phyloP scores from a whole-genome alignment of 2,113 vertebrate genomes.

The Salvelinus namaycush region DNA sequence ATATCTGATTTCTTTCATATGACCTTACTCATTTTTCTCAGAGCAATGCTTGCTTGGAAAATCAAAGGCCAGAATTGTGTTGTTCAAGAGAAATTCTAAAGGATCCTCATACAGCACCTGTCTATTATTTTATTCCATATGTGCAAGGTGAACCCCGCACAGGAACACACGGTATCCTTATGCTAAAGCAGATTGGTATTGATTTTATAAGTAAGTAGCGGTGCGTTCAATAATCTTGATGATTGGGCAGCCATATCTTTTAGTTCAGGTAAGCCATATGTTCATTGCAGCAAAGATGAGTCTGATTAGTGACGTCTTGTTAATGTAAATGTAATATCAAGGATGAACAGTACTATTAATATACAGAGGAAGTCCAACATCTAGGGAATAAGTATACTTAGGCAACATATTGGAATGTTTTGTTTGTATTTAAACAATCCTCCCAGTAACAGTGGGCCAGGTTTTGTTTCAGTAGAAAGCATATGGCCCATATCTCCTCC shows the following conservation, averaged over 20 bases:
- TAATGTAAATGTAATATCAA: not conserved
- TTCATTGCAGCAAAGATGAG: slow-evolving; percentile 10
- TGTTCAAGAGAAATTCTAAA: not conserved
- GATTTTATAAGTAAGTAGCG: slow-evolving; percentile 17
- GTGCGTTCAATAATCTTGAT: slow-evolving; percentile 4
- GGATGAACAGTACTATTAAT: not conserved
- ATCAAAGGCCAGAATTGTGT: not conserved
- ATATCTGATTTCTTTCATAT: slow-evolving; percentile 35
- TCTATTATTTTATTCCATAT: slow-evolving; percentile 14
- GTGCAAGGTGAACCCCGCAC: slow-evolving; percentile 23
- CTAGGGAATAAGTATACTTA: not conserved
- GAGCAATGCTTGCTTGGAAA: slow-evolving; percentile 24
- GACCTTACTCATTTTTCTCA: no score
- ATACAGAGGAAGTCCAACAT: no score
- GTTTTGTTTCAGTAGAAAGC: not conserved
- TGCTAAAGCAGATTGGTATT: slow-evolving; percentile 34
- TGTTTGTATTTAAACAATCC: not conserved
- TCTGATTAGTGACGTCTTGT: not conserved
- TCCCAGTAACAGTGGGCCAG: slow-evolving; percentile 24
- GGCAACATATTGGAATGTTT: not conserved
- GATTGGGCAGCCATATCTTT: not conserved
- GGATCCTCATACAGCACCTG: not conserved
- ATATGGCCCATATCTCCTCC: not conserved
- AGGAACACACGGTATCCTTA: slow-evolving; percentile 25
- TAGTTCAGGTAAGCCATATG: slow-evolving; percentile 30